These are phyloP conservation scores for Festucalex cinctus DNA, from an alignment of 2,113 vertebrate genomes.

Conservation along the genomic window DNA sequence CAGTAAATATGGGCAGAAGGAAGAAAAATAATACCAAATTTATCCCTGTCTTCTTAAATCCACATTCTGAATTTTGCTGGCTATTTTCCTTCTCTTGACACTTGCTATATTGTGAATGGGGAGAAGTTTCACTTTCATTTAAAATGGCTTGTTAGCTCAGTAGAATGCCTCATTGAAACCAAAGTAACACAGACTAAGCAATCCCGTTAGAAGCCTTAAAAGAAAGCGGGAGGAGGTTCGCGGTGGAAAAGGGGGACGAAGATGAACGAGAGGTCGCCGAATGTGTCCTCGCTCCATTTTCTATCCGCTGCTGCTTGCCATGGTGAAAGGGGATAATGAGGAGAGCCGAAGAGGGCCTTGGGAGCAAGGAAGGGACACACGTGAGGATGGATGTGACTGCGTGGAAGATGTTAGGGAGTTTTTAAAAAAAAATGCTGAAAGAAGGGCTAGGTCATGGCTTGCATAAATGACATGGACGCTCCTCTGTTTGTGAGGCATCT, in stretches of 20 bases:
- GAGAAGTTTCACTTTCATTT: conserved; percentile 34
- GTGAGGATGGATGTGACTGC: not conserved
- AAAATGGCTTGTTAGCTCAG: conserved; percentile 62
- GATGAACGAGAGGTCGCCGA: conserved; percentile 28
- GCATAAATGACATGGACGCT: not conserved
- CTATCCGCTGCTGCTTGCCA: conserved; percentile 7
- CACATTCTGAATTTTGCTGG: conserved; percentile 54
- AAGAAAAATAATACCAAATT: conserved; percentile 66
- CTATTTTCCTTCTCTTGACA: conserved; percentile 51
- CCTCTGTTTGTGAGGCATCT: not conserved
- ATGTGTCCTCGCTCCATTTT: conserved; percentile 25
- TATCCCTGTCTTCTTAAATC: conserved; percentile 57
- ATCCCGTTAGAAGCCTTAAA: conserved; percentile 37
- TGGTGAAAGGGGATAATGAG: conserved; percentile 52
- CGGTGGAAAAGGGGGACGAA: conserved; percentile 5
- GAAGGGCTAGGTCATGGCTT: not conserved
- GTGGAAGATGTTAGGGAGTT: not conserved
- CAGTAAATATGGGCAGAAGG: conserved; percentile 58
- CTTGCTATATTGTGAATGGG: conserved; percentile 39
- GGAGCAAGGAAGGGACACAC: conserved; percentile 3
- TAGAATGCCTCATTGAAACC: conserved; percentile 40
- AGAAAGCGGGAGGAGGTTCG: conserved; percentile 10
- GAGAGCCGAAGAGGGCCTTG: conserved; percentile 20
- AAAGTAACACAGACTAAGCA: conserved; percentile 37
- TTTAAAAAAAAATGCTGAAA: not conserved